Evolutionary conservation across 2,113 vertebrate genomes (phyloP), one percentile per base, ranked within the genome.

Genomic region (Pollimyrus isidori): DNA sequence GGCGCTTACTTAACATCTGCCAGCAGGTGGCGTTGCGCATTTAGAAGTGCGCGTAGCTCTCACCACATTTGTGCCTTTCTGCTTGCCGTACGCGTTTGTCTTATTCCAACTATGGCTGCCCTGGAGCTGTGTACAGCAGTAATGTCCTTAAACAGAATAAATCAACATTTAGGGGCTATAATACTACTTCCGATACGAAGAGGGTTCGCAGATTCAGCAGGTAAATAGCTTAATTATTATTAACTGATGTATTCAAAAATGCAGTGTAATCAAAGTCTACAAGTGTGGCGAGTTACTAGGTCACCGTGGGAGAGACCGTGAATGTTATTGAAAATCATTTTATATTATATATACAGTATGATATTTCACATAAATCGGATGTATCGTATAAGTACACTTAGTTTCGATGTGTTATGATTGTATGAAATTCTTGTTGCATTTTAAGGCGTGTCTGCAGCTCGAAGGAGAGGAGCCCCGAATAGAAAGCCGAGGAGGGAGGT

Each of bases 91-190:
- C 21, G 49, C 69, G 85, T 15, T 21, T 1, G 45, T 84, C 48
- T 83, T 49, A 49, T 0, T 82, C 4, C 26, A 87, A 90, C 53
- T 90, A 96, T 96, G 96, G 95, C 95, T 83, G 88, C 93, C 0
- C 85, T 89, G 90, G 46, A 83, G 2, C 30, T 86, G 48, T 86
- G 90, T 1, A 93, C 90, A 65, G 83, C 76, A 0, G 35, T 94
- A 58, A 88, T 92, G 91, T 92, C 90, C 45, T 86, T 96, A 87
- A 91, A 91, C 89, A 93, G 93, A 92, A 87, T 91, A 90, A 92
- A 92, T 87, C 46, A 88, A 49, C 5, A 88, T 35, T 4, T 92
- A 11, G 90, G 92, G 84, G 62, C 92, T 9, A 56, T 88, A 35
- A 52, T 35, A 4, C 39, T 89, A 3, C 89, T 56, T 45, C 0